A percentile compares a stretch with the other conserved stretches of the same genome.
Evolutionary conservation across 2,888 invertebrate genomes (phyloP).

Genomic region (Epistrophella euchroma): DNA sequence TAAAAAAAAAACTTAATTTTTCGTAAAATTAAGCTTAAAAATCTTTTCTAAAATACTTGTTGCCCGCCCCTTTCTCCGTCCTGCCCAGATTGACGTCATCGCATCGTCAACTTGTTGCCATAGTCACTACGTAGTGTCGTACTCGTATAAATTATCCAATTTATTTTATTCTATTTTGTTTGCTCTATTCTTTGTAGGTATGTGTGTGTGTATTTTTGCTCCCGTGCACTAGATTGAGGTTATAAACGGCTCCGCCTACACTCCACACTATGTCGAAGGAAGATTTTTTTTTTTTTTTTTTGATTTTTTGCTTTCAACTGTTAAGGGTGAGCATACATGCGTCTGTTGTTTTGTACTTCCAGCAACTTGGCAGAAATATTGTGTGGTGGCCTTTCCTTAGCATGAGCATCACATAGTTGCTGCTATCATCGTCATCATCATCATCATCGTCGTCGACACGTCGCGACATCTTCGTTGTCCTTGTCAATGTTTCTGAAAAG

Average conservation of each 20-base stretch:
- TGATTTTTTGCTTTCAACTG: not conserved
- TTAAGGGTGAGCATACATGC: not conserved
- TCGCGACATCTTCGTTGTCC: not conserved
- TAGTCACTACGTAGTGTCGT: slow-evolving; percentile 34
- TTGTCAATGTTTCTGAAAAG: slow-evolving; percentile 12
- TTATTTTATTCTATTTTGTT: slow-evolving; percentile 48
- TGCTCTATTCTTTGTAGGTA: slow-evolving; percentile 1
- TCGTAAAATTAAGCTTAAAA: slow-evolving; percentile 6
- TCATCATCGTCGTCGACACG: not conserved
- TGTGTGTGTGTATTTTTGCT: slow-evolving; percentile 26
- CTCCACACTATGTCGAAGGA: slow-evolving; percentile 23
- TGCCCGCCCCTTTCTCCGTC: not conserved
- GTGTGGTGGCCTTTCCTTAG: slow-evolving; percentile 49
- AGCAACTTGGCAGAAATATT: slow-evolving; percentile 53
- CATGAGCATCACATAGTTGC: slow-evolving; percentile 37
- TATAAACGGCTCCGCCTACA: slow-evolving; percentile 50
- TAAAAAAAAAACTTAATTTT: not conserved
- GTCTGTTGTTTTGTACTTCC: slow-evolving; percentile 18
- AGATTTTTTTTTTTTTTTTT: slow-evolving; percentile 23
- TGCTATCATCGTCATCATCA: slow-evolving; percentile 4
- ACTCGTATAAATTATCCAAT: slow-evolving; percentile 59
- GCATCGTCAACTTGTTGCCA: slow-evolving; percentile 64
- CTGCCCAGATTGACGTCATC: not conserved
- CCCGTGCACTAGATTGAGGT: slow-evolving; percentile 37
- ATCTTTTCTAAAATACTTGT: not conserved